These are phyloP conservation scores for Chloroceryle aenea DNA, from an alignment of 2,113 vertebrate genomes.

Conservation along the genomic window DNA sequence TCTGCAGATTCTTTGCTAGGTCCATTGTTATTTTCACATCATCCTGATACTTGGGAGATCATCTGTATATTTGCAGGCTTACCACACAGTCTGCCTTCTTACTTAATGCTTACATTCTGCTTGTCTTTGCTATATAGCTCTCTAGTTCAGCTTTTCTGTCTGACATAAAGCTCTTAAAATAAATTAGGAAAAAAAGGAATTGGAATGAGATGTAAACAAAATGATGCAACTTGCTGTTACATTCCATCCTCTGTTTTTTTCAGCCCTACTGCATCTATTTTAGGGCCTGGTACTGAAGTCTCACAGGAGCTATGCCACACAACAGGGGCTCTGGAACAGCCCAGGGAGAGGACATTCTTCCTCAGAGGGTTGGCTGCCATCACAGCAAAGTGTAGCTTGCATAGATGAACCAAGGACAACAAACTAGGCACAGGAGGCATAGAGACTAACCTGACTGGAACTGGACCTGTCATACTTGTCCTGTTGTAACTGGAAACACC, in stretches of 20 bases:
- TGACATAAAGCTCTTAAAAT: conserved; percentile 44
- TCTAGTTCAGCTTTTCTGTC: not conserved
- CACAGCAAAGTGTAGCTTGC: not conserved
- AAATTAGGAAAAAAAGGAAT: conserved; percentile 15
- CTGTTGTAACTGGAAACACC: not conserved
- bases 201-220: conserved; percentile 36
- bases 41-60: not conserved
- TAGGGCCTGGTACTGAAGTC: not conserved
- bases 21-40: not conserved
- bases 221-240: conserved; percentile 15
- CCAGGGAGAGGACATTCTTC: not conserved
- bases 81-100: not conserved
- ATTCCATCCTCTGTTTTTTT: conserved; percentile 30
- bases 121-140: not conserved
- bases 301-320: not conserved
- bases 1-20: not conserved
- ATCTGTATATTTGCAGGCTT: not conserved
- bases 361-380: not conserved
- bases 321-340: not conserved
- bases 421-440: not conserved
- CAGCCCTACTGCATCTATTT: not conserved
- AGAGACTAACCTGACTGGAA: not conserved
- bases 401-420: not conserved
- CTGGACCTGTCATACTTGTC: not conserved
- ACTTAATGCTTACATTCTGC: not conserved